Percentiles rank a stretch among this genome's conserved stretches.
phyloP scores from a whole-genome alignment of 1,140 invertebrate species.

The Euwallacea similis region DNA sequence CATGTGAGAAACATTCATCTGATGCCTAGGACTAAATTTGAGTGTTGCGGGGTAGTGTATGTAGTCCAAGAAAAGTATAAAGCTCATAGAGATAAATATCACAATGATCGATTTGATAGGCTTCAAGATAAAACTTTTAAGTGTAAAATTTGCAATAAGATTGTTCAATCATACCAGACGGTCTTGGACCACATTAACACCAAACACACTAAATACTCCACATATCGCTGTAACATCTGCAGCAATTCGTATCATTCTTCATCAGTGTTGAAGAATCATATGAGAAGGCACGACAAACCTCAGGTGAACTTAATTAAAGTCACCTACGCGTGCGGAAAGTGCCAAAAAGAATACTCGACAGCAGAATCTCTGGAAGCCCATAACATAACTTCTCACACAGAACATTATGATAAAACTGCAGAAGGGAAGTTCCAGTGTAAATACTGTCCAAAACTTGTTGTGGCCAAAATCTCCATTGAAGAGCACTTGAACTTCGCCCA shows the following conservation, averaged over 20 bases:
- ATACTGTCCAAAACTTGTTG: constrained; percentile 26
- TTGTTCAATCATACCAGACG: constrained; percentile 13
- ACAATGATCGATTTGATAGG: constrained; percentile 22
- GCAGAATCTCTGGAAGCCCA: constrained; percentile 24
- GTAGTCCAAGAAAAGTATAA: constrained; percentile 11
- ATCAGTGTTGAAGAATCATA: constrained; percentile 11
- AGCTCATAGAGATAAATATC: constrained; percentile 21
- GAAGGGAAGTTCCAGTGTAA: constrained; percentile 23
- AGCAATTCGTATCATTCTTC: constrained; percentile 14
- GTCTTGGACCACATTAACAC: constrained; percentile 27
- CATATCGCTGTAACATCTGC: constrained; percentile 24
- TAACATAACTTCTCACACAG: constrained; percentile 20
- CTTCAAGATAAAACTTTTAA: constrained; percentile 2
- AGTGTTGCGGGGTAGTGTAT: constrained; percentile 12
- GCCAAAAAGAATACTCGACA: constrained; percentile 28
- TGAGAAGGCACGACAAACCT: constrained; percentile 5
- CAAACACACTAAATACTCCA: constrained; percentile 23
- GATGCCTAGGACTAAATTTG: background rate
- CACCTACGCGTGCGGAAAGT: constrained; percentile 21
- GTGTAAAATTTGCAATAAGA: constrained; percentile 37
- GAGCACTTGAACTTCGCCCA: constrained; percentile 25
- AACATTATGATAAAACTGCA: constrained; percentile 24
- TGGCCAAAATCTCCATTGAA: constrained; percentile 13
- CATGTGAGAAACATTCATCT: constrained; percentile 26
- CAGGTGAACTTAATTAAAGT: constrained; percentile 14